These are phyloP conservation scores for Carollia perspicillata DNA, from an alignment of 2,113 vertebrate species.

Conservation along the genomic window DNA sequence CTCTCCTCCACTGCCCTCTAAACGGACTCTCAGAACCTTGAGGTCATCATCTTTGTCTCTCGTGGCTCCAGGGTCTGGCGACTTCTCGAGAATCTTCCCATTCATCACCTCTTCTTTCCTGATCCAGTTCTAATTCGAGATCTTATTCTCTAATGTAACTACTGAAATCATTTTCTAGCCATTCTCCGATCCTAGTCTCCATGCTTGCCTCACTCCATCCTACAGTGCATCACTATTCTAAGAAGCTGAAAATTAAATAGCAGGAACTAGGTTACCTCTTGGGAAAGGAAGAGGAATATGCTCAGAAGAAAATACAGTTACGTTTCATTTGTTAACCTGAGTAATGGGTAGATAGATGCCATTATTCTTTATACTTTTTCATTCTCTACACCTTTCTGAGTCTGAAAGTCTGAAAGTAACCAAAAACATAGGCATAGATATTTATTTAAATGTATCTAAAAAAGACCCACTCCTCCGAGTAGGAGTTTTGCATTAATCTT, in stretches of 20 bases:
- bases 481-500: neutral
- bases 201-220: neutral
- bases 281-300: neutral
- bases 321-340: conserved; percentile 22
- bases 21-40: neutral
- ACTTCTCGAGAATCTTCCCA: neutral
- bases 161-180: neutral
- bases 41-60: neutral
- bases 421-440: neutral
- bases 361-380: neutral
- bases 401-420: conserved; percentile 13
- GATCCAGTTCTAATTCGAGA: neutral
- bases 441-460: neutral
- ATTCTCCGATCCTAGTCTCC: neutral
- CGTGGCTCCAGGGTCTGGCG: neutral
- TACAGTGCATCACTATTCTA: neutral
- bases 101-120: neutral
- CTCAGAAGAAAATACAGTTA: neutral
- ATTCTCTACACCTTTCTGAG: neutral
- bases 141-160: neutral
- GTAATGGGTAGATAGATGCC: neutral
- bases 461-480: neutral
- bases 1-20: neutral
- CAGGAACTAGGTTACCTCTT: neutral
- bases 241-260: conserved; percentile 16